Evolutionary conservation across 1,140 invertebrate species (phyloP), one percentile per base, ranked within the genome.

Genomic region (Scaptomyza graminum): DNA sequence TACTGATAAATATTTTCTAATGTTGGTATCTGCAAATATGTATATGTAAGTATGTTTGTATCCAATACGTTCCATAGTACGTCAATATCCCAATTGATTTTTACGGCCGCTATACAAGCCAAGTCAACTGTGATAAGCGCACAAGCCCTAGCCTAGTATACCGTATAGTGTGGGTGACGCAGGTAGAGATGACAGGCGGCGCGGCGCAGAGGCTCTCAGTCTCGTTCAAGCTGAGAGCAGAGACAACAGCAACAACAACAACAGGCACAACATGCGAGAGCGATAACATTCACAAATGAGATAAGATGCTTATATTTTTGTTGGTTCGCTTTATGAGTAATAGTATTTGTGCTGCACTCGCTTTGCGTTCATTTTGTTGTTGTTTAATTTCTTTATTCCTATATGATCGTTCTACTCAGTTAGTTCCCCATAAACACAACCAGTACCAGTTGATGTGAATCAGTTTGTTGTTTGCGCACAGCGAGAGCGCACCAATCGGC

Each of bases 391-490:
- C 22, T 69, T 75, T 72, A 64, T 64, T 65, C 50, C 60, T 64
- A 57, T 65, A 74, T 55, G 75, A 83, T 83, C 71, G 79, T 34
- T 34, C 31, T 34, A 34, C 31, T 47, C 43, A 62, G 64, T 63
- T 78, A 62, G 64, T 63, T 78, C 56, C 44, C 61, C 44, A 82
- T 65, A 70, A 76, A 70, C 62, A 65, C 55, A 72, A 61, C 55
- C 64, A 67, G 55, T 55, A 67, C 63, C 46, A 59, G 54, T 47
- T 69, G 60, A 65, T 67, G 72, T 76, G 84, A 88, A 69, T 88
- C 76, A 88, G 83, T 88, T 83, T 71, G 69, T 71, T 74, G 69
- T 68, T 74, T 51, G 72, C 69, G 68, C 52, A 69, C 83, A 69
- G 28, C 69, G 66, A 66, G 73, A 74, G 84, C 79, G 73, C 75